A percentile compares a stretch with the other conserved stretches of the same genome.
These are phyloP conservation scores for Dicrurus megarhynchus DNA, from an alignment of 2,113 vertebrate genomes.

Conservation along the genomic window DNA sequence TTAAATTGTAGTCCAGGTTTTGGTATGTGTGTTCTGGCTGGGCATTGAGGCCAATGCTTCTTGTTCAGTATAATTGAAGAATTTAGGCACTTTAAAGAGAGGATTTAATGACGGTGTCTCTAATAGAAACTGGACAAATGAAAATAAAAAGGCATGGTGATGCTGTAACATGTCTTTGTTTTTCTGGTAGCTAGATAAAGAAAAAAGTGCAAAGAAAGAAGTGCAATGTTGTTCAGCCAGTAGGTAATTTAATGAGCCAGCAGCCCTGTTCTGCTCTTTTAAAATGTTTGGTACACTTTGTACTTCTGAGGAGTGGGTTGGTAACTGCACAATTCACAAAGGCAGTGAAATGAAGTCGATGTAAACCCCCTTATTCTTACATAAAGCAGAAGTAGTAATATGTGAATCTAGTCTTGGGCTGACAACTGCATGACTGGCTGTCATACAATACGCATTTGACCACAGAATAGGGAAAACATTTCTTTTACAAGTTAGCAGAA, in stretches of 20 bases:
- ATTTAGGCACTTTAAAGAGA: not conserved
- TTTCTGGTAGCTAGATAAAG: not conserved
- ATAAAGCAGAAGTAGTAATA: not conserved
- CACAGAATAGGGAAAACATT: not conserved
- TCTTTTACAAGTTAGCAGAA: not conserved
- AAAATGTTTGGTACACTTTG: not conserved
- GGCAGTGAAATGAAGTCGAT: not conserved
- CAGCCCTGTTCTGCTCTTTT: not conserved
- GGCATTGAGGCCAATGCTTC: not conserved
- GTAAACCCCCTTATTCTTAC: not conserved
- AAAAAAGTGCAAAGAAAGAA: not conserved
- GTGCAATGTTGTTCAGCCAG: rapidly evolving
- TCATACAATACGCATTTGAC: not conserved
- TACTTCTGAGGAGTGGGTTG: not conserved
- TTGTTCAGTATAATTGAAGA: not conserved
- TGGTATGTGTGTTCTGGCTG: not conserved
- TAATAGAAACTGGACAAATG: not conserved
- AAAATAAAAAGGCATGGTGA: not conserved
- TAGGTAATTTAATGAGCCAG: not conserved
- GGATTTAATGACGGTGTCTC: not conserved
- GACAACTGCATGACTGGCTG: not conserved
- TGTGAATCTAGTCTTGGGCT: not conserved
- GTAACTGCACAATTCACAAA: not conserved
- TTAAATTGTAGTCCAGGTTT: not conserved
- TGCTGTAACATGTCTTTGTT: not conserved